phyloP scores from a whole-genome alignment of 2,113 vertebrate species.

The Lycaon pictus region DNA sequence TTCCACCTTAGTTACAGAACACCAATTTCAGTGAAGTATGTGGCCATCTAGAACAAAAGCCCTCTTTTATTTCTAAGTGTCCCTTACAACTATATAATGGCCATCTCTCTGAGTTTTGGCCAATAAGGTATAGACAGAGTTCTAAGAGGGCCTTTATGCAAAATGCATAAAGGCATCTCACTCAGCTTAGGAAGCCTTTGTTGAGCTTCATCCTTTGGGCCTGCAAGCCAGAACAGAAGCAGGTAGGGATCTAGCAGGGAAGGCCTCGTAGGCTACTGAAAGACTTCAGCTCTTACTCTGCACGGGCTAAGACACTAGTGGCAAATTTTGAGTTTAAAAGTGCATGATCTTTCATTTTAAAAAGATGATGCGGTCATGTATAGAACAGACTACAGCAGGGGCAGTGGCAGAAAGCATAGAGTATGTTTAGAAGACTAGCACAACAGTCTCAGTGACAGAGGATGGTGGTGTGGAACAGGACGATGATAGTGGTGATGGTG shows the following conservation, averaged over 20 bases:
- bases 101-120: neutral
- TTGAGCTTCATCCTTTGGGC: neutral
- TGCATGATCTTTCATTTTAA: neutral
- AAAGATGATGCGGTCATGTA: neutral
- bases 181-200: neutral
- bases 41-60: slow-evolving; percentile 31
- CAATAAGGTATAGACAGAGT: neutral
- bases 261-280: neutral
- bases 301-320: neutral
- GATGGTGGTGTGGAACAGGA: neutral
- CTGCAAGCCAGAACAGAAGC: neutral
- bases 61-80: neutral
- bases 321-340: neutral
- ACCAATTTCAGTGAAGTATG: neutral
- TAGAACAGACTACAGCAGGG: neutral
- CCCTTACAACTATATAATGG: neutral
- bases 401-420: neutral
- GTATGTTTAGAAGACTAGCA: neutral
- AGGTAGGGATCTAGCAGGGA: neutral
- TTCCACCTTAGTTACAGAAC: neutral
- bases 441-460: neutral
- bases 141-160: neutral
- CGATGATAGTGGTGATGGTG: neutral
- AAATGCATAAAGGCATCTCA: neutral
- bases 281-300: neutral